Conservation (phyloP, 2,888 invertebrate genomes). For the Oligia strigilis region DNA sequence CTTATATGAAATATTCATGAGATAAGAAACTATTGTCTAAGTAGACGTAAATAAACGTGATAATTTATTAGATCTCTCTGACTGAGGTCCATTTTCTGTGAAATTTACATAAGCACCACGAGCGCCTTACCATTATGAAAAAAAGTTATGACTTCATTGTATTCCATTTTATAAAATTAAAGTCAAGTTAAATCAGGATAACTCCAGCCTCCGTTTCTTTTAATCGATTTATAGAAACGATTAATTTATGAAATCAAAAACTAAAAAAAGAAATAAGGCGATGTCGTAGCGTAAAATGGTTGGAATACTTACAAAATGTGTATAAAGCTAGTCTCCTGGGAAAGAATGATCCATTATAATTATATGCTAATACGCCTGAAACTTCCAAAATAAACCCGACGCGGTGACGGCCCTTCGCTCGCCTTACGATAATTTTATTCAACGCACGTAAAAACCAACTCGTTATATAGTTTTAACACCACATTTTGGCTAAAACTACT, state of each 20-base stretch:
- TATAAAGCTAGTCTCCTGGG: not conserved
- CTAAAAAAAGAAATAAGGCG: not conserved
- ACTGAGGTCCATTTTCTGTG: not conserved
- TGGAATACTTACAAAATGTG: not conserved
- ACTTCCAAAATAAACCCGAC: slow-evolving; percentile 7
- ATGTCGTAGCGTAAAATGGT: not conserved
- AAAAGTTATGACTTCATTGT: not conserved
- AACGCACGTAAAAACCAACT: slow-evolving; percentile 24
- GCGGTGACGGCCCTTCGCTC: not conserved
- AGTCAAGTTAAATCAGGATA: not conserved
- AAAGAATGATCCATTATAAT: slow-evolving; percentile 27
- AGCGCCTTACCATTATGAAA: not conserved
- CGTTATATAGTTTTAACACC: slow-evolving; percentile 40
- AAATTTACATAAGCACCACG: slow-evolving; percentile 11
- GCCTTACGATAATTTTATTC: slow-evolving; percentile 29
- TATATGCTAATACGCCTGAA: slow-evolving; percentile 21
- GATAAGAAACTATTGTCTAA: slow-evolving; percentile 13
- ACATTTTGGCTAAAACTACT: slow-evolving; percentile 28
- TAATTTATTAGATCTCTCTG: not conserved
- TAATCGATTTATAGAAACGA: not conserved
- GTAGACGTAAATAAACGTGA: slow-evolving; percentile 13
- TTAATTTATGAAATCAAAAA: not conserved
- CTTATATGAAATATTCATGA: slow-evolving; percentile 16
- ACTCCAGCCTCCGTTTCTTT: not conserved
- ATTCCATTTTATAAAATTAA: not conserved